A percentile compares a stretch with the other conserved stretches of the same genome.
phyloP scores from a whole-genome alignment of 2,797 vertebrate genomes.

The Dryobates pubescens region DNA sequence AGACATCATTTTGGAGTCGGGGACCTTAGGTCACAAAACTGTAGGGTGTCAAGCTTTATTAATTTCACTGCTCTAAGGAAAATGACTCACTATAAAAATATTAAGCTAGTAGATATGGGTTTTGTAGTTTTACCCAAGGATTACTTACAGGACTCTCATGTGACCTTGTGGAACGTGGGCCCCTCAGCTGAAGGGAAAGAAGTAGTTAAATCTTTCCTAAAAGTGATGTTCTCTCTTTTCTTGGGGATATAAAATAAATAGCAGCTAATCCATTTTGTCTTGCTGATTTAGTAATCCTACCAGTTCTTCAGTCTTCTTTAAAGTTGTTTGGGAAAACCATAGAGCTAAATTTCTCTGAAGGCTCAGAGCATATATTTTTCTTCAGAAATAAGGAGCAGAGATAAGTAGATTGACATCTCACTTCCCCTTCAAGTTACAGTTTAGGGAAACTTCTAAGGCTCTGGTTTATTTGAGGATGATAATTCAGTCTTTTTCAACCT shows the following conservation, averaged over 20 bases:
- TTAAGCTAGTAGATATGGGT: neutral
- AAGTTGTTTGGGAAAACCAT: neutral
- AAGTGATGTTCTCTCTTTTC: neutral
- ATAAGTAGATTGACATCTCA: neutral
- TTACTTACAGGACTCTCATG: neutral
- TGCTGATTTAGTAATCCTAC: neutral
- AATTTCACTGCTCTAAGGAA: neutral
- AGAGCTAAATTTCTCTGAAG: neutral
- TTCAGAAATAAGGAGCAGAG: neutral
- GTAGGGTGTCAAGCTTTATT: neutral
- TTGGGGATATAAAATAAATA: neutral
- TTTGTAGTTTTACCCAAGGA: neutral
- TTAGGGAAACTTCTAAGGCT: neutral
- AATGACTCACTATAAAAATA: neutral
- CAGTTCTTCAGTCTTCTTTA: neutral
- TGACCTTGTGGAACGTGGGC: neutral
- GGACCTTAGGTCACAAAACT: neutral
- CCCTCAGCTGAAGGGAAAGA: neutral
- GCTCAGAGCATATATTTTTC: neutral
- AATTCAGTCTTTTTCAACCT: neutral
- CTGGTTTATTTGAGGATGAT: neutral
- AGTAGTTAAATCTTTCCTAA: neutral
- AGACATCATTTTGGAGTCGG: neutral
- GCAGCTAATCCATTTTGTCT: neutral
- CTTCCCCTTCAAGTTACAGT: neutral